A percentile compares a stretch with the other conserved stretches of the same genome.
Evolutionary conservation across 2,113 vertebrate genomes (phyloP).

Genomic region (Lucifuga dentata): DNA sequence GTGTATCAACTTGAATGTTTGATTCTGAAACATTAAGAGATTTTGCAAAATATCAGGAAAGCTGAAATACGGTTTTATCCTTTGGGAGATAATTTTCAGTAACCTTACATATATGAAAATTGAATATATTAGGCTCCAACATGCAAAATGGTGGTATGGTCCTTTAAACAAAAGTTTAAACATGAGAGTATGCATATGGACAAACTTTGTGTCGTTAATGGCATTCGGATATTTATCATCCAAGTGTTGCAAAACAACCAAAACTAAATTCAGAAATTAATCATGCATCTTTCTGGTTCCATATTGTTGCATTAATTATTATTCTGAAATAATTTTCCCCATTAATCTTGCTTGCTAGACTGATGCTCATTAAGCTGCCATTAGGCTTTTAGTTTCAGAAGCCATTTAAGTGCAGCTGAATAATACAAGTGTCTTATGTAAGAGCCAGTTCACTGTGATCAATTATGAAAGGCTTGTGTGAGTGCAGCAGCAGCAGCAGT

Average conservation of each 20-base stretch:
- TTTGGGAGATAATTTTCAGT: no score
- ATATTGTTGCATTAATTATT: slow-evolving; percentile 22
- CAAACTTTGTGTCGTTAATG: not conserved
- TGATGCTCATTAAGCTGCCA: slow-evolving; percentile 52
- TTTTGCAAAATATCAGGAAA: no score
- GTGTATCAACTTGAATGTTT: no score
- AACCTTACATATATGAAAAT: no score
- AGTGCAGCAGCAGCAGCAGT: slow-evolving; percentile 58
- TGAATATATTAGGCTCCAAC: no score
- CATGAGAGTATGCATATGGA: not conserved
- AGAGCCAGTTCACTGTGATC: slow-evolving; percentile 72
- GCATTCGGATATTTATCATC: not conserved
- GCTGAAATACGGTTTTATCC: no score
- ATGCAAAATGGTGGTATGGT: no score
- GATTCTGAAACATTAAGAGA: no score
- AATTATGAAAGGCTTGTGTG: slow-evolving; percentile 73
- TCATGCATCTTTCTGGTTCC: slow-evolving; percentile 1
- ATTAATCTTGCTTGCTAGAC: slow-evolving; percentile 27
- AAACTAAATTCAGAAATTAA: slow-evolving; percentile 1
- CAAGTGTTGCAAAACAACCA: not conserved
- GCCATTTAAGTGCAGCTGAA: slow-evolving; percentile 72
- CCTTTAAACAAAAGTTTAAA: slow-evolving; percentile 12
- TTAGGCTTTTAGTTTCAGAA: slow-evolving; percentile 59
- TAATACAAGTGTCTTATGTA: slow-evolving; percentile 75
- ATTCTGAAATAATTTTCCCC: slow-evolving; percentile 23